Conservation (phyloP, 2,113 vertebrate species). For the Hassar affinis region DNA sequence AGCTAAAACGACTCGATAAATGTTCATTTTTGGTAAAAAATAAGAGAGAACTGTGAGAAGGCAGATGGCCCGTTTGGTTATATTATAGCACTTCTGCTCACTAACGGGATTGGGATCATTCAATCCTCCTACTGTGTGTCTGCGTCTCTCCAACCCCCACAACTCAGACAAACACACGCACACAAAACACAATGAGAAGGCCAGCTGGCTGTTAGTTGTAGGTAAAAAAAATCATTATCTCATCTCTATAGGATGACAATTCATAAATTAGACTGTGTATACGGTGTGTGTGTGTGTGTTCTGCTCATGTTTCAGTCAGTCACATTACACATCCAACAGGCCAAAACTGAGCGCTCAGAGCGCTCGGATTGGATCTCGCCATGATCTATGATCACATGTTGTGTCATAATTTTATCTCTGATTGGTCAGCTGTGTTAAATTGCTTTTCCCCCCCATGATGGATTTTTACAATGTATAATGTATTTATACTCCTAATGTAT, state of each 20-base stretch:
- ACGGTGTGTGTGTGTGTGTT: constrained; percentile 2
- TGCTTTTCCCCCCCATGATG: neutral
- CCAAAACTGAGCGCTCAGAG: neutral
- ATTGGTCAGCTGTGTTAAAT: neutral
- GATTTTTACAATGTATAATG: neutral
- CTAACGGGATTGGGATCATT: constrained; percentile 41
- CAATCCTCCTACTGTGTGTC: constrained; percentile 25
- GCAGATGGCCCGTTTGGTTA: constrained; percentile 41
- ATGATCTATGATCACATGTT: neutral
- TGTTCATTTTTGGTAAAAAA: neutral
- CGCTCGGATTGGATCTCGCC: neutral
- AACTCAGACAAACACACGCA: constrained; percentile 2
- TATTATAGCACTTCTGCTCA: constrained; percentile 40
- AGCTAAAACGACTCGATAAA: neutral
- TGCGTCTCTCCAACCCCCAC: constrained; percentile 18
- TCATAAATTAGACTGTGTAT: constrained; percentile 47
- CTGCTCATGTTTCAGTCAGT: constrained; percentile 8
- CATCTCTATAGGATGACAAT: constrained; percentile 48
- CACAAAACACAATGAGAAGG: constrained; percentile 24
- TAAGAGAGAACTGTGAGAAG: neutral
- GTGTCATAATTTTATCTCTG: neutral
- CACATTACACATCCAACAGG: neutral
- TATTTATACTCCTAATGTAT: too few relatives aligned
- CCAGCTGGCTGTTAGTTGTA: constrained; percentile 48
- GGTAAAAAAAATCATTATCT: constrained; percentile 39